A percentile compares a stretch with the other conserved stretches of the same genome.
Conservation (phyloP, 2,113 vertebrate genomes). For the Osmerus eperlanus region DNA sequence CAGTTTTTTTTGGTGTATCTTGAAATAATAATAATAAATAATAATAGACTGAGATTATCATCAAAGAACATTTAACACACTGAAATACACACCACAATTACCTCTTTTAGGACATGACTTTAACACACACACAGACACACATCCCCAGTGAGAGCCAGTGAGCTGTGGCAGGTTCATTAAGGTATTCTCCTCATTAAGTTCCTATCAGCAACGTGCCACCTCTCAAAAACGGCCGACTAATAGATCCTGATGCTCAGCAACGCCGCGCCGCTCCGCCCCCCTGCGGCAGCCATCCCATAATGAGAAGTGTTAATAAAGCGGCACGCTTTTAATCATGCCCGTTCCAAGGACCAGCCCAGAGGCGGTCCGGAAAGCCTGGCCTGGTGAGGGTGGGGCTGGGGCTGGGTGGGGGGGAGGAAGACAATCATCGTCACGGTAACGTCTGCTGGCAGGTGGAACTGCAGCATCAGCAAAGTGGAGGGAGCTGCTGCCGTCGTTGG, state of each 20-base stretch:
- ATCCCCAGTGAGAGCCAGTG: background rate
- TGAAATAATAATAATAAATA: too few relatives aligned
- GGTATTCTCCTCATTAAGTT: conserved; percentile 4
- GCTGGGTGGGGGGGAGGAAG: too few relatives aligned
- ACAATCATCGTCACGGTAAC: too few relatives aligned
- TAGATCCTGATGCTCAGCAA: too few relatives aligned
- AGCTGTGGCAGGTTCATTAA: conserved; percentile 5
- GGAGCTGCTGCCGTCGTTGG: too few relatives aligned
- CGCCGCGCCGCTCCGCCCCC: too few relatives aligned
- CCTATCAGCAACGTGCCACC: background rate
- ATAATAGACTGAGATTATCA: background rate
- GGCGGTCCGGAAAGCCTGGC: background rate
- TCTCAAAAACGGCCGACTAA: background rate
- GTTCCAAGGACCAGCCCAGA: background rate
- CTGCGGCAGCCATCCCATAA: background rate
- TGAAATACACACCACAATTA: background rate
- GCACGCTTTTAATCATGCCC: background rate
- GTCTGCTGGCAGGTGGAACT: too few relatives aligned
- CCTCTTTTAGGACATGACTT: background rate
- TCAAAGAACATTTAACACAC: background rate
- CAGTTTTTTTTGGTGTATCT: too few relatives aligned
- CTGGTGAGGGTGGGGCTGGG: too few relatives aligned
- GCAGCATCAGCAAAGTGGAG: too few relatives aligned
- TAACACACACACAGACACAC: background rate
- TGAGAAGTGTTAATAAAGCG: background rate